A percentile compares a stretch with the other conserved stretches of the same genome.
These are phyloP conservation scores for Rhizomys pruinosus DNA, from an alignment of 2,113 vertebrate genomes.

Conservation along the genomic window DNA sequence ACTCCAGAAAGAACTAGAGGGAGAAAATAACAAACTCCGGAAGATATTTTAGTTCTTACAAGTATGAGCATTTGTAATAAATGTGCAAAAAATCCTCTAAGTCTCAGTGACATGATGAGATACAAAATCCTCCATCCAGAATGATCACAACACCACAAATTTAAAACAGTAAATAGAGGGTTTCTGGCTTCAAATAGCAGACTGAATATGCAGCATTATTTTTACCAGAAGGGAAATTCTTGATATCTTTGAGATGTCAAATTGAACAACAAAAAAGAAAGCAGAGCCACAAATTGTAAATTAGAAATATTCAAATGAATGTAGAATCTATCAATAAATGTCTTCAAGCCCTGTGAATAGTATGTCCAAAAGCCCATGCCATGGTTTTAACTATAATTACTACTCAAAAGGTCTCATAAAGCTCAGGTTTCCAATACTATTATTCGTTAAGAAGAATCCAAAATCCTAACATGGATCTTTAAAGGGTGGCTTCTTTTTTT, in stretches of 20 bases:
- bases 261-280: slow-evolving; percentile 16
- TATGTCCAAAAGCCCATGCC: neutral
- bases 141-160: neutral
- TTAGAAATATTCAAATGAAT: neutral
- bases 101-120: slow-evolving; percentile 28
- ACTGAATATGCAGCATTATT: neutral
- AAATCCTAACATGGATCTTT: neutral
- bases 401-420: neutral
- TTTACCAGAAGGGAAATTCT: neutral
- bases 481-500: slow-evolving; percentile 11
- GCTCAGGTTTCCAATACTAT: neutral
- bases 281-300: neutral
- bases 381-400: neutral
- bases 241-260: slow-evolving; percentile 5
- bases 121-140: slow-evolving; percentile 20
- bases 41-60: neutral
- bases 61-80: slow-evolving; percentile 2
- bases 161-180: neutral
- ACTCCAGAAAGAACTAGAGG: no score
- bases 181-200: slow-evolving; percentile 29
- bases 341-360: neutral
- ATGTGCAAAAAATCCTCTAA: neutral
- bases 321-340: neutral
- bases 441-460: neutral
- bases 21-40: no score